Base-by-base conservation (phyloP, 2,797 vertebrate genomes). In the Micromesistius poutassou region DNA sequence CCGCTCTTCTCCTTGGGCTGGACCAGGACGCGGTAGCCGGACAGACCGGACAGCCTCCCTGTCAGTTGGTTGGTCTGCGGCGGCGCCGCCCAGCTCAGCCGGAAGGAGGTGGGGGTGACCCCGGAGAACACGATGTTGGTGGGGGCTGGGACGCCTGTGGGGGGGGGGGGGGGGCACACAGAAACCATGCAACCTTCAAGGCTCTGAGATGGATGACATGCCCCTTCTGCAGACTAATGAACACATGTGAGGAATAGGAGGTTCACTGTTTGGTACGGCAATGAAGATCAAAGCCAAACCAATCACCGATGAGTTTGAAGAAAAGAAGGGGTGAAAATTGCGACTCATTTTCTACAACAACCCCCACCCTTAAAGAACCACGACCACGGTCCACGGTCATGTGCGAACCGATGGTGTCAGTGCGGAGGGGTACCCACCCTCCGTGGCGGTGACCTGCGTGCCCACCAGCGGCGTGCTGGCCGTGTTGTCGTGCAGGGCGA, bases 371-470 rank as follows among this genome's bases (percentile, higher is more conserved):
- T 9, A 38, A 38, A 36, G 9, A 8, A 38, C 33, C n/a, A n/a
- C 9, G 36, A 38, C 36, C 36, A 7, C 36, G n/a, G n/a, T n/a
- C n/a, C 0, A 38, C 36, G 9, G 36, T 38, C 10, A 38, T 2
- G 36, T 38, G 9, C 10, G 36, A 8, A 38, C 36, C 1, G 36
- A 38, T 1, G 1, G 36, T 38, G 36, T 38, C 36, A 38, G 36
- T 38, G 7, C n/a, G 36, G 36, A 38, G 1, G 33, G 33, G 33
- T 35, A 35, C 22, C 55, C 62, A 28, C n/a, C 62, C n/a, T 25
- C 46, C 46, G 77, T 94, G 99, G 97, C 96, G 96, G 98, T 99
- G 83, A 94, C 96, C 93, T 98, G 97, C 81, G 92, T 96, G 84
- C 96, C 97, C 78, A 95, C 93, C 89, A 99, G 91, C 30, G 97